Percentiles rank a stretch among this genome's conserved stretches.
Conservation (phyloP, 2,113 vertebrate species). For the Myrmophylax atrothorax region DNA sequence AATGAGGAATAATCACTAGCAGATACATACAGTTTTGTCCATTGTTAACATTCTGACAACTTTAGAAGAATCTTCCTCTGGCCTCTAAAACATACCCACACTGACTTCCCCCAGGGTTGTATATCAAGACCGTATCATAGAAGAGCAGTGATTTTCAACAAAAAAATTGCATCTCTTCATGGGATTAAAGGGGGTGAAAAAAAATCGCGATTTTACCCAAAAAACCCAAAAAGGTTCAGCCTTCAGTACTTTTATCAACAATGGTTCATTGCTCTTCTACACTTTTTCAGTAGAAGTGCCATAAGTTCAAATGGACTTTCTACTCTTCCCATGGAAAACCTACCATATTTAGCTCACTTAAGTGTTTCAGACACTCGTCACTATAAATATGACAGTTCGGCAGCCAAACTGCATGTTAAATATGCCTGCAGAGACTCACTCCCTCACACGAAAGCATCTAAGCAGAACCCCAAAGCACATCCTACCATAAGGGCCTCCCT, state of each 20-base stretch:
- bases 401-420: not conserved
- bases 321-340: not conserved
- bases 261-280: not conserved
- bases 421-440: not conserved
- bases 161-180: not conserved
- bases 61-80: not conserved
- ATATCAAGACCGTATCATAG: not conserved
- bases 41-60: not conserved
- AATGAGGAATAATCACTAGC: not conserved
- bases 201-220: not conserved
- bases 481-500: not conserved
- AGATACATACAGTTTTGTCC: not conserved
- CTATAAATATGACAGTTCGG: not conserved
- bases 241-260: not conserved
- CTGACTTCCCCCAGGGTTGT: rapidly evolving
- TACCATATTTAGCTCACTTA: not conserved
- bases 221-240: not conserved
- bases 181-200: not conserved
- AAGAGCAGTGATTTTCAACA: not conserved
- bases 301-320: not conserved
- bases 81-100: not conserved
- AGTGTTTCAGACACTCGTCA: not conserved
- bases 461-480: not conserved
- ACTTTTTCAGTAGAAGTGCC: not conserved
- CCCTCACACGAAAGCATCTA: not conserved